Conservation (phyloP, 2,113 vertebrate species). For the Mesoclemmys tuberculata region DNA sequence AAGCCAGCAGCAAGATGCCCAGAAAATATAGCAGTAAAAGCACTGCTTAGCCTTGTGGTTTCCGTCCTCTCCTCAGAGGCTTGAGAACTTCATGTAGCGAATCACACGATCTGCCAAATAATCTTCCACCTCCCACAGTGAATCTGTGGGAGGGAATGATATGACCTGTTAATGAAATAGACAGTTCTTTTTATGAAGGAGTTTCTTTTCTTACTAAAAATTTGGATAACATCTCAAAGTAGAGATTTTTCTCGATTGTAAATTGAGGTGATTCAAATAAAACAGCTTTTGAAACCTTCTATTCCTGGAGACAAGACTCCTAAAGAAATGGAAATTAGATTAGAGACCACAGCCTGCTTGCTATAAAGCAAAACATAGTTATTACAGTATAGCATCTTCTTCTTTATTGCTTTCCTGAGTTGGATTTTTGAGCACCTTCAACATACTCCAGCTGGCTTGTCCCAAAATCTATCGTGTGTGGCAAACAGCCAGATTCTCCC, state of each 20-base stretch:
- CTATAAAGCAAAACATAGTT: not conserved
- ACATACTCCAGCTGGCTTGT: not conserved
- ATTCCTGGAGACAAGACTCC: not conserved
- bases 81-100: not conserved
- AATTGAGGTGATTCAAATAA: not conserved
- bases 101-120: not conserved
- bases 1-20: not conserved
- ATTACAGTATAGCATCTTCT: not conserved
- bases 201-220: not conserved
- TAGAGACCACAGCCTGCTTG: not conserved
- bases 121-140: not conserved
- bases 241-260: not conserved
- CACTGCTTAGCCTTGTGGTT: not conserved
- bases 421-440: not conserved
- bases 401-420: not conserved
- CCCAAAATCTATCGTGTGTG: not conserved
- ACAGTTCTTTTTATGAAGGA: not conserved
- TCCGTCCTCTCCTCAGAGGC: not conserved
- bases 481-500: too few species aligned
- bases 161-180: not conserved
- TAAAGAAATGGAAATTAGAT: not conserved
- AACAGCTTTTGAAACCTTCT: not conserved
- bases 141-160: not conserved
- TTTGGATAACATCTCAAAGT: not conserved
- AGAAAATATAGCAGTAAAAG: not conserved